Base-by-base conservation (phyloP, 2,888 invertebrate species). In the Oegoconia quadripuncta region DNA sequence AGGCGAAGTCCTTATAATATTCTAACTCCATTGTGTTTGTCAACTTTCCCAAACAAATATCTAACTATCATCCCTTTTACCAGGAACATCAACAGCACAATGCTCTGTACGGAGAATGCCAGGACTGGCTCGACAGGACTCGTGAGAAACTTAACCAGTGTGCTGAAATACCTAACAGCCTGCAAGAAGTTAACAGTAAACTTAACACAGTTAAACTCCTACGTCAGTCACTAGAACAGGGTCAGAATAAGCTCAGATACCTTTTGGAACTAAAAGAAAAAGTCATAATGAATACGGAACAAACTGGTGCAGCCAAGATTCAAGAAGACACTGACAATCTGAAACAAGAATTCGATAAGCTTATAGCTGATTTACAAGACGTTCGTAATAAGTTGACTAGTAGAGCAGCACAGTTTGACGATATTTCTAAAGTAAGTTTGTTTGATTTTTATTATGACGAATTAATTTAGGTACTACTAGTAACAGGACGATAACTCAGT, bases 41-140 rank as follows among this genome's bases (percentile, higher is more conserved):
- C 30, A 25, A 6, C 11, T 25, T 27, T 3, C 34, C 5, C 4
- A 18, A 25, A 28, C 31, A 3, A 13, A 14, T 3, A 0, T 28
- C 17, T 34, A 31, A 31, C 13, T 4, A 18, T 30, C 33, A 30
- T 16, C 13, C 27, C 18, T 22, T 41, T 32, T 53, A 56, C 31
- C 64, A 93, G 89, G 97, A 98, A 82, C 98, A 98, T 72, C 96
- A 97, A 73, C 97, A 96, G 74, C 97, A 97, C 69, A 95, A 95
- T 53, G 93, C 95, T 5, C 86, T 97, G n/a, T 95, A 95, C 58
- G 95, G 96, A 70, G 97, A 97, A 77, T 97, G 97, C 60, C 94
- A 95, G 64, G 95, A 96, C 59, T 97, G 97, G 96, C 92, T 98
- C 16, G 95, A 96, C 55, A 91, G 95, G 43, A 97, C 96, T 0